Conservation (phyloP, 1,140 invertebrate species). For the Helicorthomorpha holstii region DNA sequence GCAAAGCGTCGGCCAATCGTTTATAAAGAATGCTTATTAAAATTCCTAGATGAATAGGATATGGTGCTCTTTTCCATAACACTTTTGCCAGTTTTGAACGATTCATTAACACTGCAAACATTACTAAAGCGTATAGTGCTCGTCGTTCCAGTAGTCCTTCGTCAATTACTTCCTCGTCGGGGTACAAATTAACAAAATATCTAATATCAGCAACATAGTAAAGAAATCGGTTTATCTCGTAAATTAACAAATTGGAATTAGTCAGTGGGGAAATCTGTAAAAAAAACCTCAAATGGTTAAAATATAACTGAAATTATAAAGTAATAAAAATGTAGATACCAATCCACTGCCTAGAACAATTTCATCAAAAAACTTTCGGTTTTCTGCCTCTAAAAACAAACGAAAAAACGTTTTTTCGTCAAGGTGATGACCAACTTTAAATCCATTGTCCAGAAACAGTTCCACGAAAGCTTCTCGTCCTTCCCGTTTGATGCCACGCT, state of each 20-base stretch:
- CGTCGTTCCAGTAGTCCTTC: constrained; percentile 7
- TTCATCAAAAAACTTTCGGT: constrained; percentile 27
- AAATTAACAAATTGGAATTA: background rate
- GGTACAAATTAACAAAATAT: background rate
- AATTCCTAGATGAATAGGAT: constrained; percentile 28
- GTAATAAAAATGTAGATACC: constrained; percentile 10
- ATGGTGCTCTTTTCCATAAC: constrained; percentile 27
- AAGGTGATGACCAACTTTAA: constrained; percentile 26
- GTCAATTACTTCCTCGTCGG: background rate
- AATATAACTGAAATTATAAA: background rate
- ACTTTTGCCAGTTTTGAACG: constrained; percentile 24
- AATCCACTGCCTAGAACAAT: constrained; percentile 26
- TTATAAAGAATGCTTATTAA: constrained; percentile 20
- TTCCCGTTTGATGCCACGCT: constrained; percentile 23
- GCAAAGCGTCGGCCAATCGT: constrained; percentile 14
- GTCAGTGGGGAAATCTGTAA: background rate
- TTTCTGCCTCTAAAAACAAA: constrained; percentile 24
- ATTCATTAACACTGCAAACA: constrained; percentile 15
- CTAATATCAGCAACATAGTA: background rate
- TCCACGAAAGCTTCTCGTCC: constrained; percentile 30
- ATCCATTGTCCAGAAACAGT: constrained; percentile 26
- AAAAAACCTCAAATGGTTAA: background rate
- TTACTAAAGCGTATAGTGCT: constrained; percentile 21
- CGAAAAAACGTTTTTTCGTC: constrained; percentile 20
- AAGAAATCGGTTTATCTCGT: background rate